Base-by-base conservation (phyloP, 2,797 vertebrate species). In the Falco berigora region DNA sequence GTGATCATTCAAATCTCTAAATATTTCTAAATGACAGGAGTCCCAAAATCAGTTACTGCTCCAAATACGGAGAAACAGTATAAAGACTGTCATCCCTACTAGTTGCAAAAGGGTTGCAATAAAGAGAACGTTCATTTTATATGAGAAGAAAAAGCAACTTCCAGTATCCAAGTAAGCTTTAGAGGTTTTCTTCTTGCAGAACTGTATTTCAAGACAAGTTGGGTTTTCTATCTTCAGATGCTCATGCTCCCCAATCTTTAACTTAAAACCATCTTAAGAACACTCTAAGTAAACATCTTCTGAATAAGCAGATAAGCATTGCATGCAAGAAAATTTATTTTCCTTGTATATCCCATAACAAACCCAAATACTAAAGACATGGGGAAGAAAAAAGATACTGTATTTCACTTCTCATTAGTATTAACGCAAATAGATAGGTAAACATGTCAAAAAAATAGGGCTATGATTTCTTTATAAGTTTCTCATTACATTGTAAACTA, bases 341-440 rank as follows among this genome's bases (percentile, higher is more conserved):
- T 86, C 80, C 55, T 36, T 91, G 30, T 21, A 38, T 42, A 82
- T 15, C 36, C 36, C 74, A 14, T 75, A 84, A 71, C 21, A 88
- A 92, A 91, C 18, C 17, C 34, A 63, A 73, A 66, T 12, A 52
- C 9, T 47, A 63, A 68, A 80, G 24, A 36, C 2, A 2, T 19
- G 9, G 22, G 2, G 6, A 28, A 2, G 8, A 18, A 4, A 5
- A 49, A 50, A 62, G 0, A n/a, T 44, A 24, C 12, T 5, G 2
- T 68, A 58, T 79, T 83, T 83, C 22, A 49, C 14, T 74, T 81
- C n/a, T 59, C 27, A 36, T 64, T 56, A 67, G 20, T 74, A 67
- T 61, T 74, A 78, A 66, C 1, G 0, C 19, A 66, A 32, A 16
- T 47, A 88, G 44, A 55, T 28, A 42, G 11, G 44, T 17, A 86